Evolutionary conservation across 53 echinoderm and acorn worm species (phyloP).

Genomic region (Mesocentrotus franciscanus): DNA sequence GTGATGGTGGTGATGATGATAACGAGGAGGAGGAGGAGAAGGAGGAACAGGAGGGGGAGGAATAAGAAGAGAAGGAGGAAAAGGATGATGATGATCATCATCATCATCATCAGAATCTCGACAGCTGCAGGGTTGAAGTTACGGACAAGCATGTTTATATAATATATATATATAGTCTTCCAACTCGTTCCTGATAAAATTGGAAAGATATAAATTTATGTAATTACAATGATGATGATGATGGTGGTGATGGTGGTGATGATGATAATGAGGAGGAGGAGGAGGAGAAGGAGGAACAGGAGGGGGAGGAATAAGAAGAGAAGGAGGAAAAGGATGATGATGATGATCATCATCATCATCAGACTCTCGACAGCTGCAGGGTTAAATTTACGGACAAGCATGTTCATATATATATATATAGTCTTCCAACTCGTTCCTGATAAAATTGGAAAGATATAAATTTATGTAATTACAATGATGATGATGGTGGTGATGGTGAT

Average conservation of each 20-base stretch:
- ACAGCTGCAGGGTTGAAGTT: constrained; percentile 83
- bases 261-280: too few relatives aligned
- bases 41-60: neutral
- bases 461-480: neutral
- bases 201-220: too few relatives aligned
- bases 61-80: neutral
- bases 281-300: too few relatives aligned
- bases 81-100: neutral
- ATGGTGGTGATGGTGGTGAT: too few relatives aligned
- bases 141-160: constrained; percentile 82
- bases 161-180: too few relatives aligned
- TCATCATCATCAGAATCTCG: constrained; percentile 79
- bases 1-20: neutral
- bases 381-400: too few relatives aligned
- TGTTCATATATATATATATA: neutral
- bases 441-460: neutral
- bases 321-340: neutral
- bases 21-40: neutral
- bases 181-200: constrained; percentile 74
- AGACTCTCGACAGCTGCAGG: too few relatives aligned
- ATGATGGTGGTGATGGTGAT: neutral
- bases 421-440: neutral
- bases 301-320: neutral
- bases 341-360: neutral
- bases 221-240: neutral